Percentiles rank a stretch among this genome's conserved stretches.
phyloP scores from a whole-genome alignment of 2,113 vertebrate species.

The Siniperca knerii region DNA sequence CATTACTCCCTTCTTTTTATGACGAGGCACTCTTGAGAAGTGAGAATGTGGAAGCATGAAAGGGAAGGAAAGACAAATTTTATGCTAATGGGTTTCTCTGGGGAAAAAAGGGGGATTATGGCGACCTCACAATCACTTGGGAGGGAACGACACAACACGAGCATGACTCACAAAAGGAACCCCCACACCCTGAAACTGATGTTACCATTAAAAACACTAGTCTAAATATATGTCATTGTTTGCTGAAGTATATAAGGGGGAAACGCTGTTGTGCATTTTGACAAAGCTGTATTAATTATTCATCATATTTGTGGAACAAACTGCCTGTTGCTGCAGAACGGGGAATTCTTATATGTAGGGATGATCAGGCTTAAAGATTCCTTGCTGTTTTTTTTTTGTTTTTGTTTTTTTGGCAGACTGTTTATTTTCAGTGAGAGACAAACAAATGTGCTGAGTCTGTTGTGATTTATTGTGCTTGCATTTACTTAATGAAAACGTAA shows the following conservation, averaged over 20 bases:
- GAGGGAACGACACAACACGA: slow-evolving; percentile 17
- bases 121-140: slow-evolving; percentile 44
- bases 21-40: slow-evolving; percentile 39
- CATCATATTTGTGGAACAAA: slow-evolving; percentile 54
- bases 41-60: slow-evolving; percentile 25
- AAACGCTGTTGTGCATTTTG: slow-evolving; percentile 38
- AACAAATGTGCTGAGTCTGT: slow-evolving; percentile 7
- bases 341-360: neutral
- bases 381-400: neutral
- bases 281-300: slow-evolving; percentile 65
- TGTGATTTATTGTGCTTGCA: neutral
- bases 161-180: slow-evolving; percentile 40
- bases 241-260: slow-evolving; percentile 29
- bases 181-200: slow-evolving; percentile 1
- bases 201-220: slow-evolving; percentile 22
- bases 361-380: slow-evolving; percentile 9
- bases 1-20: slow-evolving; percentile 27
- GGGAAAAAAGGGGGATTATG: slow-evolving; percentile 11
- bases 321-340: neutral
- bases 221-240: slow-evolving; percentile 60
- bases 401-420: neutral
- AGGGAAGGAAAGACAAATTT: slow-evolving; percentile 34
- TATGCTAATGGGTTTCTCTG: slow-evolving; percentile 66
- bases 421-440: neutral
- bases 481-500: slow-evolving; percentile 4